Percentiles rank a stretch among this genome's conserved stretches.
These are phyloP conservation scores for Cliona cf. orientalis DNA, from an alignment of 37 sponge, comb jelly and placozoan species.

Conservation along the genomic window DNA sequence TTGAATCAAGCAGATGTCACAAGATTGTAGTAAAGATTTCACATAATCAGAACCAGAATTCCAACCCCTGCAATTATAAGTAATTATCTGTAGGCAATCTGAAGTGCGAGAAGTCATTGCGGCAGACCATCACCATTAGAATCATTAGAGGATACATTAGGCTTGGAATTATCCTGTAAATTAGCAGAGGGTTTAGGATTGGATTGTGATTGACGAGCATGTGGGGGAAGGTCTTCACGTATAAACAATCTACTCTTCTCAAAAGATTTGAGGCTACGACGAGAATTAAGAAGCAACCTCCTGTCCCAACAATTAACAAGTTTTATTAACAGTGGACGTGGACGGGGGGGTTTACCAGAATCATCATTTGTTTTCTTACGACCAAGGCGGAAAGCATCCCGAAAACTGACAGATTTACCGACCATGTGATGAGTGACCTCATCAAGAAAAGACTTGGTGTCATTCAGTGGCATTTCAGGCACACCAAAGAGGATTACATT, in stretches of 20 bases:
- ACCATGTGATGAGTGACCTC: not conserved
- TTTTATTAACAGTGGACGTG: not conserved
- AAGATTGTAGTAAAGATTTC: not conserved
- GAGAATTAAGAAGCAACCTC: not conserved
- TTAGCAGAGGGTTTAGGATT: not conserved
- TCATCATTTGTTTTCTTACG: not conserved
- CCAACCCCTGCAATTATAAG: not conserved
- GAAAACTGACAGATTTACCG: not conserved
- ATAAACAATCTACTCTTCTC: not conserved
- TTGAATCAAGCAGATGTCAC: not conserved
- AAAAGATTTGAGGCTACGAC: not conserved
- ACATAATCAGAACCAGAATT: not conserved
- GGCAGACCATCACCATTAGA: not conserved
- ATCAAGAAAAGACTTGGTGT: not conserved
- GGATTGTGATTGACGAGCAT: not conserved
- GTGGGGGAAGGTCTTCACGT: not conserved
- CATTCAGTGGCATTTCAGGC: not conserved
- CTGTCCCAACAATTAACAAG: not conserved
- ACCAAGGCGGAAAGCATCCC: not conserved
- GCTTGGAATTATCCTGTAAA: not conserved
- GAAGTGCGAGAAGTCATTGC: not conserved
- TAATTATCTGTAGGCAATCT: not conserved
- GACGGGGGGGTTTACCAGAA: not conserved
- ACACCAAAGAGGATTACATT: not conserved
- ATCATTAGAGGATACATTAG: not conserved